These are phyloP conservation scores for Sycon ciliatum DNA, from an alignment of 37 sponge, comb jelly and placozoan genomes.

Conservation along the genomic window DNA sequence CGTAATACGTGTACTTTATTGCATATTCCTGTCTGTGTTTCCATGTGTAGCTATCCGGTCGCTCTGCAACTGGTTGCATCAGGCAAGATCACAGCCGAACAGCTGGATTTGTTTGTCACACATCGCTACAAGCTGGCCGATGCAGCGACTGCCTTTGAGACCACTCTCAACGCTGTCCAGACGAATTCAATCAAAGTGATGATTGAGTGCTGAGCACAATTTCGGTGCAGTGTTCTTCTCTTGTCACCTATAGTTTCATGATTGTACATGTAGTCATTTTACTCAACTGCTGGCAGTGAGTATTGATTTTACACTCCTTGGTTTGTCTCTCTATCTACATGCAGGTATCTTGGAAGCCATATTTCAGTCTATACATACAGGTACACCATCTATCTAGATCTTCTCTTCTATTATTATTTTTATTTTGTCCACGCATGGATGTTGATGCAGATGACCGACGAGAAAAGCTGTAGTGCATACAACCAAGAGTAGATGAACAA, in stretches of 20 bases:
- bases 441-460: too few species aligned
- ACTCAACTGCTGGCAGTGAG: background rate
- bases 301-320: too few species aligned
- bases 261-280: background rate
- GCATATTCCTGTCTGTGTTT: background rate
- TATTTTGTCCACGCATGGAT: too few species aligned
- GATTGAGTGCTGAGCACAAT: conserved; percentile 38
- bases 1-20: too few species aligned
- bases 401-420: too few species aligned
- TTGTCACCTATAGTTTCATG: background rate
- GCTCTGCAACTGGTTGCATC: conserved; percentile 83
- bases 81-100: conserved; percentile 48
- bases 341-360: too few species aligned
- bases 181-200: conserved; percentile 87
- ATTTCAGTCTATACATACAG: too few species aligned
- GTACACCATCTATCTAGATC: too few species aligned
- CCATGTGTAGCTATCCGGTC: conserved; percentile 56
- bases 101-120: conserved; percentile 83
- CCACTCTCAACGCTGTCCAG: conserved; percentile 63
- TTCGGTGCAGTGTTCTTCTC: background rate
- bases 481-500: too few species aligned
- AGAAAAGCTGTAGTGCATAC: too few species aligned
- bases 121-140: conserved; percentile 68
- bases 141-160: conserved; percentile 64
- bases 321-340: too few species aligned